phyloP scores from a whole-genome alignment of 2,888 invertebrate genomes.

The Phortica magna region DNA sequence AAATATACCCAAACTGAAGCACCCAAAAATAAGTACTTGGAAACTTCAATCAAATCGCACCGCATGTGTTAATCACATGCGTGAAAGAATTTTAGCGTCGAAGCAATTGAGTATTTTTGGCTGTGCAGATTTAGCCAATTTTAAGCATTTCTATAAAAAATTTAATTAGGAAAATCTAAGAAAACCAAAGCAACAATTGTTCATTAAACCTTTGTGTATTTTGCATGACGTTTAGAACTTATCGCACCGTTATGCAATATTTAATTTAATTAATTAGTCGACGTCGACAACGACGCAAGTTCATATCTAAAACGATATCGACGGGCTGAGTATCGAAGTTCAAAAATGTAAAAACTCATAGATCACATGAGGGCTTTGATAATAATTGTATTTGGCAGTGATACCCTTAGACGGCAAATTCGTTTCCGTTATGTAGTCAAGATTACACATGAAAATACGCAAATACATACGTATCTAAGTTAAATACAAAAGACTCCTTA shows the following conservation, averaged over 20 bases:
- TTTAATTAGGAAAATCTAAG: background rate
- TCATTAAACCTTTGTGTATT: background rate
- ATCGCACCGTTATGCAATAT: background rate
- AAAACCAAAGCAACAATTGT: background rate
- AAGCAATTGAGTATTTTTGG: background rate
- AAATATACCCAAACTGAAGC: too few species aligned
- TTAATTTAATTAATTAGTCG: background rate
- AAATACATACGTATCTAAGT: too few species aligned
- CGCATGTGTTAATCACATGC: background rate
- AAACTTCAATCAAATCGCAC: background rate
- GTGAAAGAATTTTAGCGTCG: background rate
- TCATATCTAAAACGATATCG: background rate
- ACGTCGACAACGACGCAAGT: background rate
- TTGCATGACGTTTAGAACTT: background rate
- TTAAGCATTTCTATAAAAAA: background rate
- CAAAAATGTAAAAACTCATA: background rate
- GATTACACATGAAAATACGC: too few species aligned
- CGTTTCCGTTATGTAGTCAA: too few species aligned
- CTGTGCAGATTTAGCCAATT: background rate
- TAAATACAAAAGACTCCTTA: too few species aligned
- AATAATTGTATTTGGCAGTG: background rate
- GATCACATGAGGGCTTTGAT: background rate
- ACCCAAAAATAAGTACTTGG: too few species aligned
- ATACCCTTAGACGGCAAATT: too few species aligned
- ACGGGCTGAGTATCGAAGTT: background rate